A percentile compares a stretch with the other conserved stretches of the same genome.
These are phyloP conservation scores for Ellobius talpinus DNA, from an alignment of 2,113 vertebrate genomes.

Conservation along the genomic window DNA sequence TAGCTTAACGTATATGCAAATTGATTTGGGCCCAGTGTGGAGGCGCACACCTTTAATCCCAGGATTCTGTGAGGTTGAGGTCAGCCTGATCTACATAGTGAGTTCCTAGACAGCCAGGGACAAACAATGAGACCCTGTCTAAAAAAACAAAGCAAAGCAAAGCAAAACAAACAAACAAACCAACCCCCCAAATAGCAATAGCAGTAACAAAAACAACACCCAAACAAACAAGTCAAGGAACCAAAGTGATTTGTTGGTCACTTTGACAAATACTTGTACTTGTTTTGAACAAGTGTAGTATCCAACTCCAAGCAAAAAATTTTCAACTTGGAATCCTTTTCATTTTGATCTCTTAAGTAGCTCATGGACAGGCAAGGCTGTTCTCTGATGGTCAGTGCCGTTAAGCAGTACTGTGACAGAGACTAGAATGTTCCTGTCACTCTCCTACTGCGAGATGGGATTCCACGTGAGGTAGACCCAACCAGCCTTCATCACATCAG, in stretches of 20 bases:
- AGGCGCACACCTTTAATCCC: neutral
- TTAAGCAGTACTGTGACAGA: neutral
- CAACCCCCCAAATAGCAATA: neutral
- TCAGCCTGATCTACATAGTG: neutral
- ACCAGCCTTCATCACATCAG: neutral
- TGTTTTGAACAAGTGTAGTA: neutral
- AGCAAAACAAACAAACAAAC: neutral
- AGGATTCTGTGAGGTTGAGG: neutral
- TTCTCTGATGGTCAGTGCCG: neutral
- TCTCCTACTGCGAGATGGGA: neutral
- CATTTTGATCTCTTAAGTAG: conserved; percentile 24
- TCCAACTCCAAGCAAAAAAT: conserved; percentile 21
- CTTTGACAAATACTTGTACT: neutral
- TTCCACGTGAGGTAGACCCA: neutral
- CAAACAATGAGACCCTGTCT: neutral
- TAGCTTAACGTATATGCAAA: neutral
- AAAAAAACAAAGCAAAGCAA: neutral
- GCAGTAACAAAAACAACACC: neutral
- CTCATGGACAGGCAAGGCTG: neutral
- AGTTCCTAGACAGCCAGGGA: neutral
- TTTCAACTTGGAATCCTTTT: conserved; percentile 16
- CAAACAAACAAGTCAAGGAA: neutral
- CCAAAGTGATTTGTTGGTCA: neutral
- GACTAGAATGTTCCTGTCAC: neutral
- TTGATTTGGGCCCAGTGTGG: neutral